Base-by-base conservation (phyloP, 2,113 vertebrate genomes). In the Cichladusa arquata region DNA sequence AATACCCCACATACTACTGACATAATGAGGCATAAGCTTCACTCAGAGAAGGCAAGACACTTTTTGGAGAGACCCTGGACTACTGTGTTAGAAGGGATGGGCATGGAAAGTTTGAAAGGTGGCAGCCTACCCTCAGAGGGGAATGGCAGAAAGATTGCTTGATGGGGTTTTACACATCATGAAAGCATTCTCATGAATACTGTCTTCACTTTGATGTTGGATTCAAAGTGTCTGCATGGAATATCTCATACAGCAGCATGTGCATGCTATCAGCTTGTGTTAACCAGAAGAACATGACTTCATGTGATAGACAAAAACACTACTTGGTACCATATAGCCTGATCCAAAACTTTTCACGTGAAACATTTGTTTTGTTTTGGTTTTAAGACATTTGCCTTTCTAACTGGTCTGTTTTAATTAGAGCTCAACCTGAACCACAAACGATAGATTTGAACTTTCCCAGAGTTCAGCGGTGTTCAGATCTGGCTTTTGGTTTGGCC, bases 401-500 rank as follows among this genome's bases (percentile, higher is more conserved):
- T 76, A 76, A 83, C 85, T 95, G 95, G 61, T 86, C 90, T 86
- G 56, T 93, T 95, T 96, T 95, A 96, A 95, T 96, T 97, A 95
- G 76, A 97, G 92, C 88, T 95, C 82, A 94, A 95, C 92, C 95
- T 97, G 96, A 97, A 96, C 95, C 96, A 97, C 95, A 95, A 97
- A 97, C 64, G 29, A 96, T 94, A 88, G 93, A 95, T 96, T 92
- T 96, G 96, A 97, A 92, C 94, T 95, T 96, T 95, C 88, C 93
- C 96, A 94, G 93, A 96, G 94, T 96, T 96, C 96, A 94, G 90
- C 56, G n/a, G 87, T 94, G 93, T 94, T 95, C 94, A 96, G 96
- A 96, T 95, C 90, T 96, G 94, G 96, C 91, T 96, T 96, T 96
- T 96, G 96, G 96, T 96, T 97, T 96, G 96, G 96, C 94, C 93